Evolutionary conservation across 2,113 vertebrate genomes (phyloP), one percentile per base, ranked within the genome.

Genomic region (Perccottus glenii): DNA sequence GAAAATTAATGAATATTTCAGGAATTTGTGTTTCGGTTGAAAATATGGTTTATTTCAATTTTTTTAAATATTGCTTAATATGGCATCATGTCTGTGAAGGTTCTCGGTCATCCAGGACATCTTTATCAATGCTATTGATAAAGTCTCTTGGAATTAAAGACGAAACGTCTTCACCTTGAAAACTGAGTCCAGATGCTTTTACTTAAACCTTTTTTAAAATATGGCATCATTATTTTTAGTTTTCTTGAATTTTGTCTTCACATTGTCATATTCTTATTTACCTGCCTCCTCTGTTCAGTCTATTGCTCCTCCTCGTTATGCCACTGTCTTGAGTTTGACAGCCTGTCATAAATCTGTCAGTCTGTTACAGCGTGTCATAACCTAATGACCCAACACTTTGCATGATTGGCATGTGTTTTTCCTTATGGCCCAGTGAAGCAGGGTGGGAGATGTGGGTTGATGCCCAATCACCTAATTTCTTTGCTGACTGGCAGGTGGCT

Each of bases 361-460:
- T 45, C 63, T 62, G 55, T 83, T 81, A 70, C 56, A 82, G 79
- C 74, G 81, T 74, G 80, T 81, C 82, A 77, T 75, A 83, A 81
- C 79, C 89, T 91, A 91, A 92, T 85, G 84, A 84, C 88, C 87
- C 43, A 81, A 87, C 89, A 81, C 65, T 84, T 85, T 60, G 73
- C 65, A 60, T 91, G 89, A 92, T 75, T 92, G 91, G 73, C 90
- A 89, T 79, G 59, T 80, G 64, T 75, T 87, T 85, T 87, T 75
- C 72, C 73, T 75, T 55, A 79, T 48, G 56, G 62, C 47, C 79
- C 78, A 84, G 60, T 80, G 58, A 85, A 80, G 75, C 69, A 67
- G 47, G 64, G n/a, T 57, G 40, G 19, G 45, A 73, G 62, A 78
- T 52, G 27, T 55, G 53, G 46, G 73, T 76, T 75, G 55, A 66